Evolutionary conservation across 2,113 vertebrate genomes (phyloP), one percentile per base, ranked within the genome.

Genomic region (Lipophrys pholis): DNA sequence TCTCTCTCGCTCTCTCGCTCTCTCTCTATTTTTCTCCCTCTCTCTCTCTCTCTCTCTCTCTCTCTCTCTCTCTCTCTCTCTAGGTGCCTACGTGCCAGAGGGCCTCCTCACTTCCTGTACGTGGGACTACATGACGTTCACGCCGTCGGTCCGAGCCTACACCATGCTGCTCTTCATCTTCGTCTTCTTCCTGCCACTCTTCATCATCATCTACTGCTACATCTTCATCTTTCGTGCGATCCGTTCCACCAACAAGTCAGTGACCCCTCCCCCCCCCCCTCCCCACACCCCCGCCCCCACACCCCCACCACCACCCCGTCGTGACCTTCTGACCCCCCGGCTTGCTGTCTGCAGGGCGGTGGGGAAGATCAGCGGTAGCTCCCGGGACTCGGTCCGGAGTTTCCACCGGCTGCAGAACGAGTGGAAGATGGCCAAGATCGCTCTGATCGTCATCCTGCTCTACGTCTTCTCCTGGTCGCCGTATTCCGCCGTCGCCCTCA

Each of bases 381-480:
- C 77, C 0, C 91, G 91, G 2, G 93, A 95, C 69, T 92, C 95
- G 0, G 87, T 93, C 30, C 94, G 90, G 76, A 95, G 92, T 16
- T 94, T 91, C 82, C 91, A 94, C n/a, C 94, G 93, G 50, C 91
- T 99, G 87, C 95, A 96, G 91, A 97, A 93, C 11, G 97, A 99
- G 76, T 98, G 97, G 97, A 98, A 96, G 89, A 97, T 96, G 94
- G 97, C 97, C 4, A 98, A 98, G 93, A 94, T 97, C 8, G 95
- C 96, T 1, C 87, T 99, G 82, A 94, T 98, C 3, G 91, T 97
- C 83, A 98, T 97, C 86, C 92, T 96, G 15, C 93, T 97, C 16
- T 99, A 95, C 9, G 94, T 98, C 69, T 80, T 99, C 73, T 99
- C 97, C 87, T 99, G 97, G 97, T 96, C 96, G 8, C 97, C 97